Conservation (phyloP, 2,888 invertebrate species). For the Epinotia brunnichana region DNA sequence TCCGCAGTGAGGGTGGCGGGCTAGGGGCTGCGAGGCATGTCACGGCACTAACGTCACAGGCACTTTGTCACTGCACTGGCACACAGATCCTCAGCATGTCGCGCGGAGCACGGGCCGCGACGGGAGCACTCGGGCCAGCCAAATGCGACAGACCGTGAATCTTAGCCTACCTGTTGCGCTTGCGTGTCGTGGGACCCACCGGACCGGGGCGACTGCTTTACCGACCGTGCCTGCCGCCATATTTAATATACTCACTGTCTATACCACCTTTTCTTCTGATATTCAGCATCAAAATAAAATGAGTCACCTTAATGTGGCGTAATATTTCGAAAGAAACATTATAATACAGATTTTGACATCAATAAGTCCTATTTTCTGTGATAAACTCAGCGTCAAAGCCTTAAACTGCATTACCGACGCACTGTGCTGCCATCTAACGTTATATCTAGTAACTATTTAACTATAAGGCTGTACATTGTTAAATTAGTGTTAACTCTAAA, state of each 20-base stretch:
- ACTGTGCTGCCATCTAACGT: constrained; percentile 59
- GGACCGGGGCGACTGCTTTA: constrained; percentile 69
- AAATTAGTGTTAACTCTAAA: constrained; percentile 28
- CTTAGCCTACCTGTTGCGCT: constrained; percentile 82
- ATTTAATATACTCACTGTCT: constrained; percentile 61
- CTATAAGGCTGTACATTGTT: constrained; percentile 29
- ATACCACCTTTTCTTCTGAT: background rate
- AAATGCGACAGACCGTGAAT: constrained; percentile 81
- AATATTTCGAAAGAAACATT: background rate
- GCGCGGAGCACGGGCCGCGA: constrained; percentile 67
- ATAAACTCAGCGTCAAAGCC: constrained; percentile 59
- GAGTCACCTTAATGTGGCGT: no score
- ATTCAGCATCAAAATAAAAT: background rate
- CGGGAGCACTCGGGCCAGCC: constrained; percentile 75
- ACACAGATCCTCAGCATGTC: constrained; percentile 74
- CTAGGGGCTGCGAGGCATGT: constrained; percentile 69
- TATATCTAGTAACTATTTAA: constrained; percentile 35
- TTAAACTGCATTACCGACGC: constrained; percentile 62
- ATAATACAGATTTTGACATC: background rate
- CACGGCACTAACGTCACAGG: constrained; percentile 59
- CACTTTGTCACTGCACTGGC: constrained; percentile 75
- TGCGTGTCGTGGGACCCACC: constrained; percentile 77
- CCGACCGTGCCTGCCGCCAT: constrained; percentile 70
- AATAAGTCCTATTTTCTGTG: background rate
- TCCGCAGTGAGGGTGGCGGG: constrained; percentile 66